These are phyloP conservation scores for Magallana ariakensis DNA, from an alignment of 1,140 invertebrate genomes.

Conservation along the genomic window DNA sequence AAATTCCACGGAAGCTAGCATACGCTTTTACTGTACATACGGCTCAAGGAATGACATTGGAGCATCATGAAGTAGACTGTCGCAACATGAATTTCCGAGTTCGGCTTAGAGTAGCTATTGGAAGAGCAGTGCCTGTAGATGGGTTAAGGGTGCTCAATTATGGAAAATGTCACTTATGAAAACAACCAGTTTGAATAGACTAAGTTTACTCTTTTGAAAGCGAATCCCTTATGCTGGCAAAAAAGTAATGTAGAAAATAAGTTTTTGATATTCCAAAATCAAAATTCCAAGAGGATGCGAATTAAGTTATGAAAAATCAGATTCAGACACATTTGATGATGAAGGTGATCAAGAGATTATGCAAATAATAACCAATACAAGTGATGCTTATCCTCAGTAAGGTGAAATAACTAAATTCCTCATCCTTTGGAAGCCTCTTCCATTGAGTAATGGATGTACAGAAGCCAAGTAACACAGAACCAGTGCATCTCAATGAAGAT, in stretches of 20 bases:
- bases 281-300: not conserved
- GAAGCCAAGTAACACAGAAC: not conserved
- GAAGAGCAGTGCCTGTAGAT: slow-evolving; percentile 16
- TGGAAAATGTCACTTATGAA: not conserved
- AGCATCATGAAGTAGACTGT: slow-evolving; percentile 47
- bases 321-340: not conserved
- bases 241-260: too few species aligned
- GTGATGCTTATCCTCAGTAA: not conserved
- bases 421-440: too few species aligned
- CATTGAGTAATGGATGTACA: not conserved
- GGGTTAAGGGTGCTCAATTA: slow-evolving; percentile 38
- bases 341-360: not conserved
- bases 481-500: not conserved
- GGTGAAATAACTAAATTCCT: not conserved
- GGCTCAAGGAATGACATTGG: slow-evolving; percentile 53
- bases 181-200: not conserved
- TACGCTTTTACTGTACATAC: slow-evolving; percentile 52
- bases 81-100: slow-evolving; percentile 46
- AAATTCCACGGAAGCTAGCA: slow-evolving; percentile 40
- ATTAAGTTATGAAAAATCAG: not conserved
- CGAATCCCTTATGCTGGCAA: not conserved
- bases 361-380: too few species aligned
- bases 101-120: slow-evolving; percentile 53
- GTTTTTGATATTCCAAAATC: not conserved
- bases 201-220: slow-evolving; percentile 5